Base-by-base conservation (phyloP, 2,888 invertebrate genomes). In the Polydrusus tereticollis region DNA sequence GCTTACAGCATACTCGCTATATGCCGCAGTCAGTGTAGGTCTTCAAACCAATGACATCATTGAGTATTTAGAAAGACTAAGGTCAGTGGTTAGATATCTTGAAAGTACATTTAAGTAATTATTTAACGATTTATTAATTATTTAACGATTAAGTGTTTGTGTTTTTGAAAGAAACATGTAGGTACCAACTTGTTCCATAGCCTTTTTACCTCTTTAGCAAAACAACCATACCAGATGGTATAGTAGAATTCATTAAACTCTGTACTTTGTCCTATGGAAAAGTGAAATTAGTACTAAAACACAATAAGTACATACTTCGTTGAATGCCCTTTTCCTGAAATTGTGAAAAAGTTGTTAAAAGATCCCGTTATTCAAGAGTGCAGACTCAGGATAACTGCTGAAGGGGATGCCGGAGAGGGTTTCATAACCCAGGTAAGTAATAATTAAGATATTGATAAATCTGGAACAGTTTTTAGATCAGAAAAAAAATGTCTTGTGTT, bases 231-330 rank as follows among this genome's bases (percentile, higher is more conserved):
- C 99, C 99, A 0, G 93, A 94, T 29, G 99, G 98, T 23, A 99
- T 99, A 75, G 89, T 96, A 47, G 95, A 98, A 83, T 99, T 99
- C 83, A 98, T 99, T 77, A 91, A 95, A 84, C 87, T 98, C 6
- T 99, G n/a, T n/a, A 99, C 99, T 0, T 86, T 98, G 14, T 99
- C 98, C 0, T 99, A 99, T 86, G 99, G 99, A 55, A 99, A 99
- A 88, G 97, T 95, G 0, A 99, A 99, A 86, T 89, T 99, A 65
- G 98, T 99, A 0, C 87, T 99, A 67, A 99, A 99, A 85, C 98
- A 98, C 83, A 99, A 99, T 85, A 92, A 91, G 85, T 98, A n/a
- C n/a, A n/a, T n/a, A 98, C 86, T 94, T 97, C 82, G 95, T 98
- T 21, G 98, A 98, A 85, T 97, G 97, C 79, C 94, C 94, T 59